Base-by-base conservation (phyloP, 2,797 vertebrate species). In the Falco biarmicus region DNA sequence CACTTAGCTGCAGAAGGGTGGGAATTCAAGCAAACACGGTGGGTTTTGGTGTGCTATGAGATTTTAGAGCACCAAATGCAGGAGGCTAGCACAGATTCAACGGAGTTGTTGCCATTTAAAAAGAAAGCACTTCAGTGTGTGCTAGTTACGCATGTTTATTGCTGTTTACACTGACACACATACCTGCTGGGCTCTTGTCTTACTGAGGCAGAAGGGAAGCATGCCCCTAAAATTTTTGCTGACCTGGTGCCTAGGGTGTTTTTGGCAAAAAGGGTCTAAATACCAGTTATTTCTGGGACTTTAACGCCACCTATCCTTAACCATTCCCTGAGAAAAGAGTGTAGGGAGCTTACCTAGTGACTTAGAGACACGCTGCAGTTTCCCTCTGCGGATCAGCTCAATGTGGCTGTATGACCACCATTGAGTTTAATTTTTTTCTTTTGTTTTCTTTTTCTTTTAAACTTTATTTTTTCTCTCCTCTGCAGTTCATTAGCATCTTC, bases 401-500 rank as follows among this genome's bases (percentile, higher is more conserved):
- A 93, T 86, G 92, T 32, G 57, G 93, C 87, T 79, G 47, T 91
- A 43, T 87, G 97, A 96, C 95, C 95, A 89, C 37, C 95, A 89
- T 37, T 31, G 53, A 80, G 57, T 92, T 97, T 97, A 69, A n/a
- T 91, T 93, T 57, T 94, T 95, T 80, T 47, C 90, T 95, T 97
- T 96, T 87, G 61, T 90, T 84, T 86, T 96, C 70, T 25, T 85
- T 97, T 83, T 73, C 96, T 98, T 96, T 96, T 54, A 84, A 96
- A 48, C 85, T 91, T 95, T 85, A 93, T 96, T 95, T 95, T 84
- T 84, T 91, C 89, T 97, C 97, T 97, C 92, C 97, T 97, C 96
- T 88, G 53, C 97, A 96, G 97, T 87, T 96, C 79, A 97, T 97
- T 97, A 97, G 92, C 94, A 96, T 98, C 96, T 98, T 98, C 98